These are phyloP conservation scores for Cephus nigrinus DNA, from an alignment of 2,888 invertebrate species.

Conservation along the genomic window DNA sequence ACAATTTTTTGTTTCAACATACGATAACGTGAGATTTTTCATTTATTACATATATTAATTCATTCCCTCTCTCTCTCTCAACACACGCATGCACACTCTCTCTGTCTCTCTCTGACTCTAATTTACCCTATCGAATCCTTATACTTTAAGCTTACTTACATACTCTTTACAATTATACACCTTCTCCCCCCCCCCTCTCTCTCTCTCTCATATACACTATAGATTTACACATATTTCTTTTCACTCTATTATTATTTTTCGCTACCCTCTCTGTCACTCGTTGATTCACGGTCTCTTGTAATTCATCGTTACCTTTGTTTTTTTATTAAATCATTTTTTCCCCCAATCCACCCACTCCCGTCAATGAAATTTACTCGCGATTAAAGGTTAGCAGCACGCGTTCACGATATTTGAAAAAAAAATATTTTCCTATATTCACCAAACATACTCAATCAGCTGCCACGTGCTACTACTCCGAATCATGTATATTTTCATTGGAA, in stretches of 20 bases:
- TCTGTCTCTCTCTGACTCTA: too few relatives aligned
- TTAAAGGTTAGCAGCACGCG: background rate
- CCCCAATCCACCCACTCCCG: background rate
- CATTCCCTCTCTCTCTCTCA: constrained; percentile 5
- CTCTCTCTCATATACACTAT: too few relatives aligned
- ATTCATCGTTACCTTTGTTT: too few relatives aligned
- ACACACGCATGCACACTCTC: background rate
- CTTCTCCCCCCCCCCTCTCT: too few relatives aligned
- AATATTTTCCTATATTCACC: background rate
- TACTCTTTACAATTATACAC: too few relatives aligned
- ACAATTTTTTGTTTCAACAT: constrained; percentile 12
- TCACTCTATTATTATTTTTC: too few relatives aligned
- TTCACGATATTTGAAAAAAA: background rate
- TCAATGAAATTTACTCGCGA: background rate
- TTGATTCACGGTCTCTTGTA: background rate
- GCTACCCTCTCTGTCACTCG: background rate
- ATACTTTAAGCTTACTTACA: too few relatives aligned
- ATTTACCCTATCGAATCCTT: too few relatives aligned
- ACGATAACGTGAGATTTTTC: constrained; percentile 25
- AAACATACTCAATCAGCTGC: background rate
- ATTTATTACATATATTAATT: constrained; percentile 3
- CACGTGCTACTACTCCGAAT: background rate
- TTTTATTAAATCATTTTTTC: too few relatives aligned
- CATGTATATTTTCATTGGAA: background rate
- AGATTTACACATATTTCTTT: too few relatives aligned